Base-by-base conservation (phyloP, 2,797 vertebrate genomes). In the Passerculus sandwichensis region DNA sequence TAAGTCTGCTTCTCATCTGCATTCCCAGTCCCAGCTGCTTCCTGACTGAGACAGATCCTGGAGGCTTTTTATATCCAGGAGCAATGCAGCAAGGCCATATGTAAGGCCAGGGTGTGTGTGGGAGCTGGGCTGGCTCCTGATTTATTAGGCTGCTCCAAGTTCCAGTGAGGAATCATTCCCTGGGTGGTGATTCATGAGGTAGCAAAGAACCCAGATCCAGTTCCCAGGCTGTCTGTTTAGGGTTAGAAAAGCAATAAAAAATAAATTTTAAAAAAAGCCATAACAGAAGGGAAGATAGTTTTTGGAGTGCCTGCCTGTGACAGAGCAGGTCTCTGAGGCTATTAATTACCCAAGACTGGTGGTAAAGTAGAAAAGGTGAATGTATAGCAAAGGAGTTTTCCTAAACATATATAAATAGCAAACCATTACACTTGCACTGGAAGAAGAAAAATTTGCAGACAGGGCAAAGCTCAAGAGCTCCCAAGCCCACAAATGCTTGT, bases 1-100 rank as follows among this genome's bases (percentile, higher is more conserved):
- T 75, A 61, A 90, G 88, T 25, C 79, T 88, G 42, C 15, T 93
- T 93, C 85, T 95, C 89, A 81, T 94, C 95, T 96, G 93, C 88
- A 91, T 86, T 81, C 91, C 26, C 42, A 90, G 79, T 69, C 88
- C 73, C 94, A 94, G 93, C 90, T 96, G 91, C 91, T 84, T 92
- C 67, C 94, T 88, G 88, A n/a, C 73, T 88, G 69, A 75, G 94
- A 65, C 88, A 93, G 88, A 70, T 88, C 81, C 89, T 91, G 89
- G 54, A 69, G 77, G 83, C 51, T 94, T 96, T 96, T 94, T 94
- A 89, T 90, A 90, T 48, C 79, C 85, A 69, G 70, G 73, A 93
- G 91, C 70, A 86, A 48, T 78, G 89, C 89, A 92, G 89, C 79
- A 85, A 51, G 1, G 13, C 95, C 45, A 73, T 95, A 89, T 85